A percentile compares a stretch with the other conserved stretches of the same genome.
Conservation (phyloP, 2,113 vertebrate genomes). For the Lanius collurio region DNA sequence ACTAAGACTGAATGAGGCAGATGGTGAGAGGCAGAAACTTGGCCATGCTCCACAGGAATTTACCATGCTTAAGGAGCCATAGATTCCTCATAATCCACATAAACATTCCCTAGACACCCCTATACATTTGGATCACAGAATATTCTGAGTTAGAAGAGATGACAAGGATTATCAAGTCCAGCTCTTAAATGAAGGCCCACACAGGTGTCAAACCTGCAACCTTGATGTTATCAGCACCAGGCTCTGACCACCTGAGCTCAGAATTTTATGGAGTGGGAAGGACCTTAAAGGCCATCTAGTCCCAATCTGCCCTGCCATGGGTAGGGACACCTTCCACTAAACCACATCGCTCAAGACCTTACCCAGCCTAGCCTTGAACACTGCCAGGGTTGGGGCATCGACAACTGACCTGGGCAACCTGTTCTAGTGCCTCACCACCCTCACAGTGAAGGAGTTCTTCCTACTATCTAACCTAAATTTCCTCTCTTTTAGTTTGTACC, state of each 20-base stretch:
- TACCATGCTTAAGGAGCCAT: not conserved
- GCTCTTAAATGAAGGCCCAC: too few species aligned
- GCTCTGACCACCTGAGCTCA: not conserved
- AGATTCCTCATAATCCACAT: not conserved
- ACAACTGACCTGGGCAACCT: not conserved
- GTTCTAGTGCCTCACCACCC: not conserved
- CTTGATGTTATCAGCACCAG: not conserved
- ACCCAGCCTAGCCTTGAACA: rapidly evolving
- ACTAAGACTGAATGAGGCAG: rapidly evolving
- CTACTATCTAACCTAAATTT: not conserved
- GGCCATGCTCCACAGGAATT: not conserved
- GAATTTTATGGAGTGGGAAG: not conserved
- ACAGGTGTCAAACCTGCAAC: not conserved
- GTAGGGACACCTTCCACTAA: not conserved
- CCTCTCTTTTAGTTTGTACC: not conserved
- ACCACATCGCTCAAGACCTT: not conserved
- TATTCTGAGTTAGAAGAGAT: not conserved
- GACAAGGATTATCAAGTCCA: not conserved
- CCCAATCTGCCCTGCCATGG: not conserved
- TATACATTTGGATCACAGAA: not conserved
- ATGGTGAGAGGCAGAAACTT: not conserved
- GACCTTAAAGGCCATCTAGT: not conserved
- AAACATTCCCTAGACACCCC: not conserved
- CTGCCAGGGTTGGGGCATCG: not conserved
- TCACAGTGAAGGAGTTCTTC: not conserved